Percentiles rank a stretch among this genome's conserved stretches.
phyloP scores from a whole-genome alignment of 1,140 invertebrate species.

The Watersipora subatra region DNA sequence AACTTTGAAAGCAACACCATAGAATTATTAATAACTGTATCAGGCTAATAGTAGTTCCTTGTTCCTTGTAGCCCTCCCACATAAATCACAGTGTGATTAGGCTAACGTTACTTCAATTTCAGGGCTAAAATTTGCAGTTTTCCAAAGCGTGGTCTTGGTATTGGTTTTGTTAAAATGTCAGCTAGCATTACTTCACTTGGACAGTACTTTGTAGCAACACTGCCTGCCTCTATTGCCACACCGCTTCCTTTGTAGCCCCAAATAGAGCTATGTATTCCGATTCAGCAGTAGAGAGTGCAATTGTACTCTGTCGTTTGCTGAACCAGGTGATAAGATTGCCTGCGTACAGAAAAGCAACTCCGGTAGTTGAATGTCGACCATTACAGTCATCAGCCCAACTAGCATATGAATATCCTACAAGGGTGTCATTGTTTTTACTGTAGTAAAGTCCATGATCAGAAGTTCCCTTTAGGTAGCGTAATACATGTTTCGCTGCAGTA shows the following conservation, averaged over 20 bases:
- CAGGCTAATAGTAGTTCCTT: too few species aligned
- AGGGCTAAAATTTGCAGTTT: too few species aligned
- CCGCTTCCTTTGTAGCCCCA: constrained; percentile 11
- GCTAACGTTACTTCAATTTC: too few species aligned
- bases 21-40: too few species aligned
- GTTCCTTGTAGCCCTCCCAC: too few species aligned
- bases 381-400: constrained; percentile 8
- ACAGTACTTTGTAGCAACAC: neutral
- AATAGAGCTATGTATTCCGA: constrained; percentile 29
- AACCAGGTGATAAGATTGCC: constrained; percentile 26
- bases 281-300: constrained; percentile 40
- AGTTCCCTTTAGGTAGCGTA: constrained; percentile 11
- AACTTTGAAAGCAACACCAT: too few species aligned
- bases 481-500: constrained; percentile 11
- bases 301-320: constrained; percentile 42
- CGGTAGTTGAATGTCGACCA: constrained; percentile 6
- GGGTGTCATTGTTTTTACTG: constrained; percentile 5
- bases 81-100: too few species aligned
- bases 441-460: constrained; percentile 8
- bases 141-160: neutral
- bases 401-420: constrained; percentile 9
- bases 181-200: neutral
- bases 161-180: neutral
- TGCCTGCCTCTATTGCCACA: constrained; percentile 10
- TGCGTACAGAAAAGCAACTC: constrained; percentile 6